Evolutionary conservation across 1,140 invertebrate genomes (phyloP), one percentile per base, ranked within the genome.

Genomic region (Limonius californicus): DNA sequence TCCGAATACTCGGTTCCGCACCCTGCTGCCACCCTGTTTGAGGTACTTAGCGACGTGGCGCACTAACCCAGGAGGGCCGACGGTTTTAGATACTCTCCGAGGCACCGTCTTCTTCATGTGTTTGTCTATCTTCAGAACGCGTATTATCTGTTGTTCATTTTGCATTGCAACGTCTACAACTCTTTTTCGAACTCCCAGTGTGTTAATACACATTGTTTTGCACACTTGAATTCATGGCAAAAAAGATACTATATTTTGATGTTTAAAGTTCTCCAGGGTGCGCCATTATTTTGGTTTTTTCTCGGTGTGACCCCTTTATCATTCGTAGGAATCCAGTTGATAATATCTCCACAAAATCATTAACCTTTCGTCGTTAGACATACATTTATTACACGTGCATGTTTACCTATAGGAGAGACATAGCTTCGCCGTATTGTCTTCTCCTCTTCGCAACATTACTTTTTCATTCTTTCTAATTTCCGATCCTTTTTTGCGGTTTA

Each of bases 401-500:
- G 18, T 14, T 45, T 59, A 23, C 42, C 42, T 59, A 39, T 59
- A 23, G 18, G 14, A 59, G 42, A 59, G 9, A 59, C 12, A 39
- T 59, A 59, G 39, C 57, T 59, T 59, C 43, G 6, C 57, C 57
- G 27, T 21, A 42, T n/a, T 45, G 18, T 30, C 57, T 59, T 59
- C 42, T 59, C 27, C n/a, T 23, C 39, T 59, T 59, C 3, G 57
- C 57, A 20, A 47, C 21, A 47, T 55, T 64, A 43, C 18, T 56
- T 53, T 58, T 50, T 50, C 62, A 59, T 39, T 54, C 64, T 50
- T 54, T 57, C 20, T 56, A 19, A 55, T 65, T 59, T 58, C 8
- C 15, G 32, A 50, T 63, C 39, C 12, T 42, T 63, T 65, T 64
- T 19, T 27, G 57, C 50, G 53, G 3, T 54, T 60, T 67, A 64